phyloP scores from a whole-genome alignment of 2,888 invertebrate species.

The Pyralis farinalis region DNA sequence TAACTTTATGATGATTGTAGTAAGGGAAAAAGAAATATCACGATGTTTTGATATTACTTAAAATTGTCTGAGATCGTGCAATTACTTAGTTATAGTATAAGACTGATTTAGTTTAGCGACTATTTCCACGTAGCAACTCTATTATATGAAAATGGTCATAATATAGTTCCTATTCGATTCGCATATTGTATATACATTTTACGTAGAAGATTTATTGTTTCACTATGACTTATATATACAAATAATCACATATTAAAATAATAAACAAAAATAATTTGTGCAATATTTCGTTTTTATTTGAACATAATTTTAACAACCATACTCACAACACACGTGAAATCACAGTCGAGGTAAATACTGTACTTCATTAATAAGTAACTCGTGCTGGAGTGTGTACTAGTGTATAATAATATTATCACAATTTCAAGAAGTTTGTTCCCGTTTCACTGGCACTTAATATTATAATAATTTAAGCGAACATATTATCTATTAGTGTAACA shows the following conservation, averaged over 20 bases:
- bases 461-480: slow-evolving; percentile 33
- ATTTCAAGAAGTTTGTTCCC: slow-evolving; percentile 21
- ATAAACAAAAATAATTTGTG: slow-evolving; percentile 4
- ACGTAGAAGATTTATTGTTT: too few species aligned
- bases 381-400: neutral
- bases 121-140: neutral
- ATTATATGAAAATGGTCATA: too few species aligned
- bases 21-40: too few species aligned
- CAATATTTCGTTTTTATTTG: slow-evolving; percentile 28
- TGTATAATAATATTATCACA: slow-evolving; percentile 19
- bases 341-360: slow-evolving; percentile 78
- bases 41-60: too few species aligned
- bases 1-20: too few species aligned
- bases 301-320: slow-evolving; percentile 33
- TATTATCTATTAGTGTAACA: slow-evolving; percentile 17
- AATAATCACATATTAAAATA: slow-evolving; percentile 3
- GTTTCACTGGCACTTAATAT: slow-evolving; percentile 41
- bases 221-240: too few species aligned
- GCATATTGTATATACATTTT: too few species aligned
- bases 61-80: too few species aligned
- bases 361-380: slow-evolving; percentile 34
- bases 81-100: too few species aligned
- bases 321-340: slow-evolving; percentile 53
- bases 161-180: too few species aligned
- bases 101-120: neutral